Base-by-base conservation (phyloP, 2,888 invertebrate genomes). In the Pseudanteris insignis region DNA sequence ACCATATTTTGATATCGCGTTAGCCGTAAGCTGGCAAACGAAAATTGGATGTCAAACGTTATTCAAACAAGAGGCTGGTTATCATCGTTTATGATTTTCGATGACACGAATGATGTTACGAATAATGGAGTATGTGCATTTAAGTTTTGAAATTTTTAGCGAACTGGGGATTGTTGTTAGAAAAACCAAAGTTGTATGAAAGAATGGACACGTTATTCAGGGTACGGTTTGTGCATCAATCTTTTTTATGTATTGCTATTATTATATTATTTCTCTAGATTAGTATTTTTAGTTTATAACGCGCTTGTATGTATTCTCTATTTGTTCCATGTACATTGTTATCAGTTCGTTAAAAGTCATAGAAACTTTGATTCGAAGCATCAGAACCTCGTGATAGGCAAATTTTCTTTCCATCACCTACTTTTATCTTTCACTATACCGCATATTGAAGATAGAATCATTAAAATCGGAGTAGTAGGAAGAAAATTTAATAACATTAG, bases 201-300 rank as follows among this genome's bases (percentile, higher is more conserved):
- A 55, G 55, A 55, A 48, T 57, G 48, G 48, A 57, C 47, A 57
- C 47, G 29, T 43, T 57, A 43, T 57, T 48, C 11, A 48, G 47
- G 48, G 57, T 48, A 47, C 41, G 36, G 30, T 34, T 47, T 55
- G 34, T 24, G 28, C 30, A 33, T 54, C 13, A 38, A 33, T 26
- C 21, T 36, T 43, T 9, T 41, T 28, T 21, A 8, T 47, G 12
- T 10, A n/a, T 46, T 13, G 14, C 36, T 40, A 24, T 32, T 13
- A 14, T 21, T 32, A 4, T 18, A 18, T 18, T 18, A 18, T 18
- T 18, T 4, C 6, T 3, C 18, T 18, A 18, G 18, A 18, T 18
- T 18, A 18, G 18, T 18, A 18, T 18, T n/a, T n/a, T 13, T 37
- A 37, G 47, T 24, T 30, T 11, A 2, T 14, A 2, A 7, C 2